Base-by-base conservation (phyloP, 2,888 invertebrate genomes). In the Cloeon dipterum region DNA sequence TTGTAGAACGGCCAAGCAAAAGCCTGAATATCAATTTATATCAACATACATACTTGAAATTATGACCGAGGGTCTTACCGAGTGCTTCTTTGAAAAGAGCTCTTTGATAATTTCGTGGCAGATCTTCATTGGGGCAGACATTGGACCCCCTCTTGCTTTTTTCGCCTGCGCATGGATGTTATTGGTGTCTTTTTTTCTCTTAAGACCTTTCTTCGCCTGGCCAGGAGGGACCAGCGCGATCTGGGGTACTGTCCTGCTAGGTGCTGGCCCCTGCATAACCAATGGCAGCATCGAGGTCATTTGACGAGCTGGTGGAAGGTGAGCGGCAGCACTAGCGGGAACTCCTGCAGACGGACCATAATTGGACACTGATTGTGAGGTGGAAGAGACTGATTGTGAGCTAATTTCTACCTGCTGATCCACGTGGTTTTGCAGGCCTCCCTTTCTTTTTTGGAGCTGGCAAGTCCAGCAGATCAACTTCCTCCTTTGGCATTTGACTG, bases 161-260 rank as follows among this genome's bases (percentile, higher is more conserved):
- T n/a, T n/a, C n/a, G n/a, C n/a, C n/a, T n/a, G n/a, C n/a, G 71
- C 65, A 23, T 74, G 70, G n/a, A 86, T 83, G 39, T 91, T 91
- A 16, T 89, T 91, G 37, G 93, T 91, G 57, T 98, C 96, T 44
- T 94, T 94, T 81, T 96, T 94, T 74, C 96, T 79, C 61, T 94
- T 94, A 50, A 94, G 88, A 41, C 88, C 89, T 56, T 89, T 89
- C 66, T 88, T 85, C 46, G 75, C 79, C 42, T 82, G 82, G 57
- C 78, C 78, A 46, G 72, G 66, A 35, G 73, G 71, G 40, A 70
- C 70, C 26, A 74, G 72, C 18, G 57, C 50, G 7, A 57, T 52
- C 34, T 18, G 33, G 32, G 43, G 52, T 49, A 41, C 52, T 46
- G 36, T 43, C 36, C 35, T 38, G 23, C 20, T 29, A n/a, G n/a